Base-by-base conservation (phyloP, 2,113 vertebrate species). In the Phaetusa simplex region DNA sequence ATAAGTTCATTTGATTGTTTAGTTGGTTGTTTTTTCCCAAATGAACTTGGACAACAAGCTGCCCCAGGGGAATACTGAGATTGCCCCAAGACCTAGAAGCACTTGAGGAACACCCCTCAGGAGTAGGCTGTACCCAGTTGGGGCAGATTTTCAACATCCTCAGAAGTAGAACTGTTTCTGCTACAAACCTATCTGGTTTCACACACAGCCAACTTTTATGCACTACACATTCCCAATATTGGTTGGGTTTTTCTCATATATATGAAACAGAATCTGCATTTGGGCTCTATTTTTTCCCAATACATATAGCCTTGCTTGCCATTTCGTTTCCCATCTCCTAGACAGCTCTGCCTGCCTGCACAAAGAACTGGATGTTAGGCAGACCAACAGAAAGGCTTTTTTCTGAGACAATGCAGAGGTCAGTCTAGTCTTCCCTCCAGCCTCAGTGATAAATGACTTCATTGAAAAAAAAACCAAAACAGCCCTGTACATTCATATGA, bases 121-220 rank as follows among this genome's bases (percentile, higher is more conserved):
- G 45, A 83, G 21, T 34, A 69, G 50, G 43, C 43, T 82, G 45
- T 38, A 56, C 36, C 78, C 20, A 70, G 13, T 11, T 14, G 61
- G 50, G 40, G 34, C 49, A 90, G 62, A 80, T 92, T 95, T 94
- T 97, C 0, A 0, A 62, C 36, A 70, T 73, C 36, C 21, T 81
- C 58, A 90, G 90, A 80, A 77, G 50, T 2, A 79, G 38, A 92
- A 90, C 27, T 83, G 26, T 91, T 97, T 76, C 78, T 90, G 70
- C 82, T 91, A 94, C 76, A 94, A 93, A 91, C 19, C 42, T 86
- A 83, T 73, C 36, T 70, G 55, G 59, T 95, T 96, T 94, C 77
- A 94, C 77, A 74, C 29, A 59, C 15, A 91, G 34, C 4, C 84
- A 84, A 52, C 14, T 96, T 87, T 94, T 56, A 85, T 24, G 58